Evolutionary conservation across 1,140 invertebrate species (phyloP), one percentile per base, ranked within the genome.

Genomic region (Mamestra configurata): DNA sequence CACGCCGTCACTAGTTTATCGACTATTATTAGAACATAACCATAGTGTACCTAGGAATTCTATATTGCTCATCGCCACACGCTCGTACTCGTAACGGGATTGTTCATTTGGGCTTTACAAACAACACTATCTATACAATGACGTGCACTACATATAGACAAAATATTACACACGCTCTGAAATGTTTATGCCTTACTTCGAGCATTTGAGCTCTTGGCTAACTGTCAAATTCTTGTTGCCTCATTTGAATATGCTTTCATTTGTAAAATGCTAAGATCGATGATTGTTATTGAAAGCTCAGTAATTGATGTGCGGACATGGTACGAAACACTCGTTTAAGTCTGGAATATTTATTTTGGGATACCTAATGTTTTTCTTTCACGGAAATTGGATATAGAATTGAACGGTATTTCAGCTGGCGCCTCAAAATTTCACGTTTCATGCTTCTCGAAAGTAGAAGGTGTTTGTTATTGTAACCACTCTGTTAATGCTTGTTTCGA

Each of bases 21-120:
- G 64, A 71, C 89, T 91, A 92, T 90, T 90, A 87, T 87, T 93
- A 93, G 89, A 84, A 77, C 55, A 72, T 49, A 27, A 13, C 66
- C 40, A 70, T 70, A 79, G 43, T 64, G 75, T 59, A 71, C 51
- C 40, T 66, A 79, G 35, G 27, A 53, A 73, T 40, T 51, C 46
- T 71, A 31, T 70, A 70, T 53, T 35, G 68, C 46, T 35, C 46
- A 51, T 71, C 68, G 27, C 24, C 22, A 76, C 55, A 84, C 78
- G 79, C 77, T 79, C 57, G 49, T 71, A 59, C 43, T 77, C 64
- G 40, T 4, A 71, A 53, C 37, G 49, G 68, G 53, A 71, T 31
- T 53, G 68, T 71, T 53, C n/a, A 31, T 71, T 53, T 53, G 8
- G 20, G 7, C 46, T 53, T 10, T 35, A 31, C 22, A 11, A 31